Base-by-base conservation (phyloP, 2,888 invertebrate genomes). In the Meta bourneti region DNA sequence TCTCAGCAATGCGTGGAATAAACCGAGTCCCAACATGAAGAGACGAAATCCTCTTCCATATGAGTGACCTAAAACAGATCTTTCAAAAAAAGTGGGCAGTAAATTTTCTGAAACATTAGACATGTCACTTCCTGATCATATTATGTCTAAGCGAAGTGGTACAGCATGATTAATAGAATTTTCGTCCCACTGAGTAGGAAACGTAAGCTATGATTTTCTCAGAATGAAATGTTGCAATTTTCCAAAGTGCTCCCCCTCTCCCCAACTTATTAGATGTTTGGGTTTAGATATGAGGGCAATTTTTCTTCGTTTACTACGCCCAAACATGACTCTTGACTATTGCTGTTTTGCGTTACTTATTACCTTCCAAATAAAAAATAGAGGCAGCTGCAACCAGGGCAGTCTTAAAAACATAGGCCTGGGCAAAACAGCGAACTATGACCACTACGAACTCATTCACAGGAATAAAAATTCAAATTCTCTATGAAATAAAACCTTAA, bases 161-260 rank as follows among this genome's bases (percentile, higher is more conserved):
- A 83, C 72, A 52, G 71, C 13, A 72, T 72, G 72, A 83, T 83
- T 72, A 52, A 83, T 83, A 34, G 34, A 54, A 34, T 19, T 48
- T 9, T 16, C 61, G 61, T 49, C 49, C n/a, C 84, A 48, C 16
- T 54, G 61, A 51, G n/a, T 61, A 16, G 61, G 54, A n/a, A 75
- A 75, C 74, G 48, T 54, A 34, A n/a, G 54, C 61, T 69, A 49
- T 75, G 49, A 75, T 84, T 72, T 72, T 54, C 72, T 71, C 83
- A 7, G 52, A 83, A 83, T 83, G 83, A 83, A 83, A 72, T 71
- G 52, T 52, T 61, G 84, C 84, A 84, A 84, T 84, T 75, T 75
- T 34, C 84, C 52, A 84, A 69, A 84, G 84, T 84, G 84, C 75
- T 75, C 19, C 6, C n/a, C 61, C 75, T 52, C 20, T 20, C 34